Conservation (phyloP, 1,140 invertebrate genomes). For the Kradibia gibbosae region DNA sequence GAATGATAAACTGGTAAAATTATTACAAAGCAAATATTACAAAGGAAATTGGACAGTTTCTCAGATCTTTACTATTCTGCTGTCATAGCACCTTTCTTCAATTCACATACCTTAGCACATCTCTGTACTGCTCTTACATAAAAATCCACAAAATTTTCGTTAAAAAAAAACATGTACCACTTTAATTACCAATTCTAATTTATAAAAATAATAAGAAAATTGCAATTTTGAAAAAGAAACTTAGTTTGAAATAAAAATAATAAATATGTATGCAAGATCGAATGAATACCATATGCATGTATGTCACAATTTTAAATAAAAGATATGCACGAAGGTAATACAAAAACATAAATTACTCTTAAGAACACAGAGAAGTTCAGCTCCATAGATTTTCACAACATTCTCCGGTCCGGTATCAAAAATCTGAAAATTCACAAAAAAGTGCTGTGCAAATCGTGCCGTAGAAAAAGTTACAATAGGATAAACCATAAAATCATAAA, state of each 20-base stretch:
- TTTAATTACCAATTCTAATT: slow-evolving; percentile 23
- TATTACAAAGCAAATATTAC: slow-evolving; percentile 22
- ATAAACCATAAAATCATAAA: background rate
- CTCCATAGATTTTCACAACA: slow-evolving; percentile 48
- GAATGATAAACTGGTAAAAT: background rate
- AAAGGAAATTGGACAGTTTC: slow-evolving; percentile 26
- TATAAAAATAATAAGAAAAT: slow-evolving; percentile 25
- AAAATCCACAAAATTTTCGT: slow-evolving; percentile 37
- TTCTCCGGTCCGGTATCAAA: slow-evolving; percentile 47
- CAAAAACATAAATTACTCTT: slow-evolving; percentile 18
- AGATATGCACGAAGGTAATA: background rate
- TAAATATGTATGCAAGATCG: background rate
- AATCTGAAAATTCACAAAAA: slow-evolving; percentile 51
- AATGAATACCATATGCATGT: background rate
- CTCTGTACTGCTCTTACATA: slow-evolving; percentile 28
- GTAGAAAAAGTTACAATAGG: slow-evolving; percentile 24
- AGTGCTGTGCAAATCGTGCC: slow-evolving; percentile 49
- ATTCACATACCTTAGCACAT: slow-evolving; percentile 32
- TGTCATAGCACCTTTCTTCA: slow-evolving; percentile 40
- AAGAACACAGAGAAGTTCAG: slow-evolving; percentile 45
- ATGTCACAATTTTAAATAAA: slow-evolving; percentile 8
- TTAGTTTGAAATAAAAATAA: background rate
- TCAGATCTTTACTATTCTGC: slow-evolving; percentile 46
- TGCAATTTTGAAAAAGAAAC: slow-evolving; percentile 21
- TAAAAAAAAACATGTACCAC: slow-evolving; percentile 5